A percentile compares a stretch with the other conserved stretches of the same genome.
Conservation (phyloP, 2,113 vertebrate genomes). For the Actenoides hombroni region DNA sequence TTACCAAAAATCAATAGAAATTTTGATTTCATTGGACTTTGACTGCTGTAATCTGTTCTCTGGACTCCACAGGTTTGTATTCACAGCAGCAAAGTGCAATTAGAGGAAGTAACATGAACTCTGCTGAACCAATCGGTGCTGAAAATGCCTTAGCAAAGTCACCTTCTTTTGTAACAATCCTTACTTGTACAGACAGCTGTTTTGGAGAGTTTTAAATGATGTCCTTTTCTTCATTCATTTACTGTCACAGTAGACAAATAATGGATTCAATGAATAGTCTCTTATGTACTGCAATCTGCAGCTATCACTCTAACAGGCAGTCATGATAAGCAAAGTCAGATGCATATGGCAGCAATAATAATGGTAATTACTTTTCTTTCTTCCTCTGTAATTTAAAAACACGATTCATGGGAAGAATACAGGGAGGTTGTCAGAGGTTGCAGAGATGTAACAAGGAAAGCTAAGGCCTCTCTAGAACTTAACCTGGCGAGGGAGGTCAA, state of each 20-base stretch:
- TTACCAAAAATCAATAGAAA: neutral
- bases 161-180: neutral
- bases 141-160: constrained; percentile 2
- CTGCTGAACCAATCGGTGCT: neutral
- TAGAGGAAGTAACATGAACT: neutral
- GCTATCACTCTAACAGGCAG: neutral
- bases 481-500: too few relatives aligned
- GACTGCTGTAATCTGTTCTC: neutral
- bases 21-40: neutral
- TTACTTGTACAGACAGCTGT: neutral
- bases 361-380: constrained; percentile 14
- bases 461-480: too few relatives aligned
- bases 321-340: neutral
- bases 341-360: neutral
- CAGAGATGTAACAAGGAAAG: too few relatives aligned
- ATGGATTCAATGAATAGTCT: neutral
- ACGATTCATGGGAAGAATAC: too few relatives aligned
- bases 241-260: neutral
- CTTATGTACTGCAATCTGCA: neutral
- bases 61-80: neutral
- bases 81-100: neutral
- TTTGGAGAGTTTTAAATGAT: neutral
- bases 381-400: neutral
- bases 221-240: neutral
- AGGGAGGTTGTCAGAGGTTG: too few relatives aligned